These are phyloP conservation scores for Cyprinodon tularosa DNA, from an alignment of 2,113 vertebrate genomes.

Conservation along the genomic window DNA sequence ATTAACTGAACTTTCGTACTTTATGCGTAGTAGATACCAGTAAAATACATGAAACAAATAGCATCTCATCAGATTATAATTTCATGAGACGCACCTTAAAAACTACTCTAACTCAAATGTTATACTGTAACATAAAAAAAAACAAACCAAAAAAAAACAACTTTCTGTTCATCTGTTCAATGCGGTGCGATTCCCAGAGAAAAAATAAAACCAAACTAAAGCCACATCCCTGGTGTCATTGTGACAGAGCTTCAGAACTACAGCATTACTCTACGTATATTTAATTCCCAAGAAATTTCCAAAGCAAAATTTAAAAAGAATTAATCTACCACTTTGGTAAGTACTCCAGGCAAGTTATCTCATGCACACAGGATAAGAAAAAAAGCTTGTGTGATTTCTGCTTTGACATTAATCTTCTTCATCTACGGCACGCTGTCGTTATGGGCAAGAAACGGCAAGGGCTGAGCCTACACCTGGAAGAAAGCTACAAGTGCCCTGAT, in stretches of 20 bases:
- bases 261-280: conserved; percentile 62
- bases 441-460: conserved; percentile 63
- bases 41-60: not conserved
- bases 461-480: conserved; percentile 78
- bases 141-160: conserved; percentile 15
- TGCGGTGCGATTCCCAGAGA: conserved; percentile 16
- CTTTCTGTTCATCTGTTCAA: too few species aligned
- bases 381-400: conserved; percentile 48
- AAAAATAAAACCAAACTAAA: conserved; percentile 46
- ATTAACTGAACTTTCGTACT: not conserved
- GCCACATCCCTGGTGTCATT: conserved; percentile 50
- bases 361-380: conserved; percentile 72
- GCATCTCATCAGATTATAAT: not conserved
- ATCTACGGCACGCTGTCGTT: conserved; percentile 40
- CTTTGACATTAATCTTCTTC: conserved; percentile 51
- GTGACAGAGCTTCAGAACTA: conserved; percentile 64
- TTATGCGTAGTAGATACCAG: too few species aligned
- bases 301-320: conserved; percentile 63
- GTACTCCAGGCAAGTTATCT: conserved; percentile 75
- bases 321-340: conserved; percentile 78
- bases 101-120: conserved; percentile 49
- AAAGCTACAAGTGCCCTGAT: conserved; percentile 66
- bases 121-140: conserved; percentile 45
- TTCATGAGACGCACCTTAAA: not conserved
- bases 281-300: conserved; percentile 70